Base-by-base conservation (phyloP, 2,113 vertebrate species). In the Anguilla rostrata region DNA sequence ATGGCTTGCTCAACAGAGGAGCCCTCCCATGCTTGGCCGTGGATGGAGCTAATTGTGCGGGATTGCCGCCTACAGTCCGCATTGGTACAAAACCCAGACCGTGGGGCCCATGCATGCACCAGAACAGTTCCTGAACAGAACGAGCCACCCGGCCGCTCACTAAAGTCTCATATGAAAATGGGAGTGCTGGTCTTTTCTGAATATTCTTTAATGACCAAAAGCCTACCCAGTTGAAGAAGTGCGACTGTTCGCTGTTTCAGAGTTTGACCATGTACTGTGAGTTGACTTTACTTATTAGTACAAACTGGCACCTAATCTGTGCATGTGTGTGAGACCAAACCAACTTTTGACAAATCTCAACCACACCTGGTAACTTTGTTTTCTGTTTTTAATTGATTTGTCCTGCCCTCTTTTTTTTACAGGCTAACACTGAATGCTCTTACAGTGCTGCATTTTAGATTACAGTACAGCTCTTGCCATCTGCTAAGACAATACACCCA, bases 221-320 rank as follows among this genome's bases (percentile, higher is more conserved):
- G 34, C 34, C 34, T 34, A 34, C 34, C 34, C 34, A 34, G 34
- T 34, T 63, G 18, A 15, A 63, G 60, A 63, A 16, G 20, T 63
- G 60, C 60, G 4, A 1, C 15, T 1, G 14, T 18, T 18, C 6
- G 14, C 5, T 43, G 18, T 43, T 81, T 8, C 20, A 71, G 81
- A 75, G 22, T 22, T 63, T 43, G 60, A 81, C 14, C 63, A 6
- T 82, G 3, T 29, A 39, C n/a, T 39, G 60, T 86, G 85, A 53
- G 85, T 71, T 81, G 63, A 81, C 80, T 82, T 75, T 39, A 83
- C n/a, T 26, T 82, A 43, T 57, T 39, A 41, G 22, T 7, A 82
- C 40, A 57, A 26, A 75, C 41, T 82, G 39, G 34, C 1, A 34
- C 34, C 34, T 0, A 34, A 34, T 34, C 34, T 83, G 49, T 75